Conservation (phyloP, 2,888 invertebrate genomes). For the Troides aeacus region DNA sequence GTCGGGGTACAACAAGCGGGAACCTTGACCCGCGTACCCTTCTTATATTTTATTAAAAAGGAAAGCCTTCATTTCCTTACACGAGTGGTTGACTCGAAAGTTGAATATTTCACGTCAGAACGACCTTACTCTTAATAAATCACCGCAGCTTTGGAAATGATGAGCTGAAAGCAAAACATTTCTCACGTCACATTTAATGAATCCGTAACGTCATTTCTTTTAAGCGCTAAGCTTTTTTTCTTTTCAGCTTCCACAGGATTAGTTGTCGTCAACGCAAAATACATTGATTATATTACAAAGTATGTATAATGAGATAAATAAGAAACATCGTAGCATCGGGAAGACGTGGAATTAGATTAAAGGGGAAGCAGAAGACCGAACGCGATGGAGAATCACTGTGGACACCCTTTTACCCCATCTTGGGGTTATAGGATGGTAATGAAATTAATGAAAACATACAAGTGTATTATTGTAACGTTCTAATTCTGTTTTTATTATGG, state of each 20-base stretch:
- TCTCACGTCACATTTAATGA: conserved; percentile 7
- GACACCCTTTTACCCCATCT: too few species aligned
- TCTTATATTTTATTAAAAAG: conserved; percentile 25
- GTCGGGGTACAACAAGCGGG: conserved; percentile 3
- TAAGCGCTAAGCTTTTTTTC: neutral
- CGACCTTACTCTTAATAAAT: conserved; percentile 21
- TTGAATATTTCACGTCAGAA: conserved; percentile 26
- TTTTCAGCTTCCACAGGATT: neutral
- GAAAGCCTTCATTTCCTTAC: conserved; percentile 24
- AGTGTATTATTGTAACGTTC: too few species aligned
- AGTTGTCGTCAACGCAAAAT: neutral
- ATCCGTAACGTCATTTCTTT: conserved; percentile 11
- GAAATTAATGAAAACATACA: too few species aligned
- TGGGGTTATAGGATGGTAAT: too few species aligned
- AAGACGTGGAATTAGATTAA: too few species aligned
- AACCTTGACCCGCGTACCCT: conserved; percentile 25
- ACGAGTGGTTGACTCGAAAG: conserved; percentile 23
- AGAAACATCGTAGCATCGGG: too few species aligned
- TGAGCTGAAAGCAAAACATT: conserved; percentile 19
- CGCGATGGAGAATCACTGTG: too few species aligned
- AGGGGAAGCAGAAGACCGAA: too few species aligned
- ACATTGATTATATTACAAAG: neutral
- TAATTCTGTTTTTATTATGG: too few species aligned
- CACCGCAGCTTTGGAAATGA: conserved; percentile 17
- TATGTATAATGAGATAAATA: neutral